phyloP scores from a whole-genome alignment of 37 sponge, comb jelly and placozoan genomes.

The Bolinopsis microptera region DNA sequence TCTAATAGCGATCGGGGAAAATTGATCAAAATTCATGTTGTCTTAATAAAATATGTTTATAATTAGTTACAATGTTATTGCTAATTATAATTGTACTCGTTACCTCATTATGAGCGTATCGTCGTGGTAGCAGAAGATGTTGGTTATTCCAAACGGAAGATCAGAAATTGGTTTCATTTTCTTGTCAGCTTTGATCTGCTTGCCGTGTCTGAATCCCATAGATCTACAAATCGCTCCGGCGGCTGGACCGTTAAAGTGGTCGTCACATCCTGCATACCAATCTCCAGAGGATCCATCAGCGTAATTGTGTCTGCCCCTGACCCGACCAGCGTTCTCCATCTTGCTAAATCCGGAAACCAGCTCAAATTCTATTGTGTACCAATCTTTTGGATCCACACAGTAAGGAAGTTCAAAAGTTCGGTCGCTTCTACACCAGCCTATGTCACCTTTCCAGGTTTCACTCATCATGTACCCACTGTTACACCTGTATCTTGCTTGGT shows the following conservation, averaged over 20 bases:
- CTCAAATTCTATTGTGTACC: background rate
- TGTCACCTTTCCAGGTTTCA: background rate
- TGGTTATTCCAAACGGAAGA: slow-evolving; percentile 1
- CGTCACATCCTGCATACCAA: slow-evolving; percentile 17
- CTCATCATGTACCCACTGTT: background rate
- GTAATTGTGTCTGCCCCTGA: background rate
- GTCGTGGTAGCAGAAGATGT: background rate
- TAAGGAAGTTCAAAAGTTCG: background rate
- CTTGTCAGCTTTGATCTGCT: background rate
- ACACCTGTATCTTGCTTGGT: slow-evolving; percentile 5
- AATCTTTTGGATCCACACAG: background rate
- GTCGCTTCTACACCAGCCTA: background rate
- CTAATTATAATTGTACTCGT: too few species aligned
- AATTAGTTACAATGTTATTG: too few species aligned
- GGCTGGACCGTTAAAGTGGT: background rate
- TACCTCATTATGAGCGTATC: background rate
- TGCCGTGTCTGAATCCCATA: background rate
- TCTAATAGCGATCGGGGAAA: too few species aligned
- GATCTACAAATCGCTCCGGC: slow-evolving; percentile 11
- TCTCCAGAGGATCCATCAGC: background rate
- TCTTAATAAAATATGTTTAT: too few species aligned
- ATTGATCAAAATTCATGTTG: too few species aligned
- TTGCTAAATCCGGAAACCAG: background rate
- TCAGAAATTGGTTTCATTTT: background rate
- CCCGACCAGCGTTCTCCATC: background rate